Base-by-base conservation (phyloP, 1,140 invertebrate genomes). In the Heliconius himera region DNA sequence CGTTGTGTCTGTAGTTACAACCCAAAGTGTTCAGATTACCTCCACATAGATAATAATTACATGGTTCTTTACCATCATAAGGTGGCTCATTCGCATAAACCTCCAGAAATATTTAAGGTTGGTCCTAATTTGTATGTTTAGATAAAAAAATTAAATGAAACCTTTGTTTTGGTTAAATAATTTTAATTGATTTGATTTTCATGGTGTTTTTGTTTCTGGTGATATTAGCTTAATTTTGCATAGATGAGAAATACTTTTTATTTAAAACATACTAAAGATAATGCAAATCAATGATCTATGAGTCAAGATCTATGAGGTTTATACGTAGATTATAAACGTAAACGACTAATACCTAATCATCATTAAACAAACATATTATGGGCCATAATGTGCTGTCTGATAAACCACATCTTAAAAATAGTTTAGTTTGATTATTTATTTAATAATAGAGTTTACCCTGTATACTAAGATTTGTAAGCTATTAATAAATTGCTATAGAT, bases 1-100 rank as follows among this genome's bases (percentile, higher is more conserved):
- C 80, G 81, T 46, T 88, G 83, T 82, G 73, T 70, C 8, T 88
- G 84, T 72, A 83, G 81, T 2, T 54, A 74, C 9, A 78, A 76
- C 18, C 46, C 51, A n/a, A 81, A 78, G n/a, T 85, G 86, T 46
- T 51, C 60, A 16, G 79, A 81, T 16, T 86, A 81, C 70, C 3
- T 87, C 1, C 84, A 87, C 60, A 36, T 87, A 26, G 82, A 87
- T 26, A 51, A 77, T 1, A 20, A 83, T 3, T 29, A 76, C 22
- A 82, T 78, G 8, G 71, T 86, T 9, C 38, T 84, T 3, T 80
- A 77, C 13, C 33, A 29, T 4, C 72, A 77, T 1, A 51, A 46
- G 3, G 56, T 13, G 66, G 6, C 33, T 36, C 6, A 36, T 36
- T 36, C 33, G 33, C 6, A 36, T 36, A 36, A 1, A 36, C 8